A percentile compares a stretch with the other conserved stretches of the same genome.
Conservation (phyloP, 1,140 invertebrate species). For the Diachasmimorpha longicaudata region DNA sequence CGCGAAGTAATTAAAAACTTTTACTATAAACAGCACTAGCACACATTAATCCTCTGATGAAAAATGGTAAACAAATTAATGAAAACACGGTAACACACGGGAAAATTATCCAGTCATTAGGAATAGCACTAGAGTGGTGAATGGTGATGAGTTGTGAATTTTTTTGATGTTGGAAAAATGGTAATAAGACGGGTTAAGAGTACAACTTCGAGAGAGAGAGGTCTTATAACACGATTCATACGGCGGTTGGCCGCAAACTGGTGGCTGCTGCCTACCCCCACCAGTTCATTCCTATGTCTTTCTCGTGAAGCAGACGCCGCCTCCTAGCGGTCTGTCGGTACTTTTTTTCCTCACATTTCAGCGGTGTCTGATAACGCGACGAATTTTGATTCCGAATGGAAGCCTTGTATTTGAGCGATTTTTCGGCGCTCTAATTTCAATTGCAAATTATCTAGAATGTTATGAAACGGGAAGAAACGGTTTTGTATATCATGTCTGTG, state of each 20-base stretch:
- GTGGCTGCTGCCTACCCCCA: conserved; percentile 9
- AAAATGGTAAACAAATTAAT: neutral
- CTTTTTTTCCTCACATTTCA: neutral
- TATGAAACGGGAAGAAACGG: too few species aligned
- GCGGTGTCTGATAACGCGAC: neutral
- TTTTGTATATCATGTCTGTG: too few species aligned
- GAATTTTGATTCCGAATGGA: neutral
- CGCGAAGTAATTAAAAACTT: neutral
- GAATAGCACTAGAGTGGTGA: neutral
- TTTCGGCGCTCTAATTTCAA: too few species aligned
- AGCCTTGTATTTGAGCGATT: too few species aligned
- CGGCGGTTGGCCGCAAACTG: conserved; percentile 14
- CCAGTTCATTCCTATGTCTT: neutral
- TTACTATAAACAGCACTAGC: neutral
- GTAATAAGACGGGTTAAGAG: neutral
- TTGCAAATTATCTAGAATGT: too few species aligned
- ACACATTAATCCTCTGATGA: neutral
- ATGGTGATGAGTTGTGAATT: too few species aligned
- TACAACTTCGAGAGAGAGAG: neutral
- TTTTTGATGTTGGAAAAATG: neutral
- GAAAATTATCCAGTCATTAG: neutral
- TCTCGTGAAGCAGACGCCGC: conserved; percentile 9
- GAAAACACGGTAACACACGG: neutral
- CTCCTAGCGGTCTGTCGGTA: neutral
- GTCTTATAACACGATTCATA: neutral